Base-by-base conservation (phyloP, 2,113 vertebrate species). In the Lagopus muta region DNA sequence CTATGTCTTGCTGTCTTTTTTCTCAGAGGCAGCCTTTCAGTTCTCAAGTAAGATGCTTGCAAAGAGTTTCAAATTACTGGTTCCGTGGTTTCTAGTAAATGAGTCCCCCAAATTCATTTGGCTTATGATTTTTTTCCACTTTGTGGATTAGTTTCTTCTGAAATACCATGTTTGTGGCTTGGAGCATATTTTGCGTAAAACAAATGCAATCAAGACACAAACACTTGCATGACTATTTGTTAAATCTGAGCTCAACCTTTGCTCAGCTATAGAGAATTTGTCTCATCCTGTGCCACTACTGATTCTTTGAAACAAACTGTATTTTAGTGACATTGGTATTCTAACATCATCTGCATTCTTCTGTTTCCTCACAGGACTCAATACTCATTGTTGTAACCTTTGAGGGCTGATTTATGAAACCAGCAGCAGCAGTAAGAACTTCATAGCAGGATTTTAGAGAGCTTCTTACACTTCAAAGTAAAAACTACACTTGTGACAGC, bases 251-350 rank as follows among this genome's bases (percentile, higher is more conserved):
- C 79, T 86, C 61, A 76, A 75, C 19, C 48, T 84, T 43, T 76
- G 55, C 88, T 87, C 87, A 86, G 66, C 73, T 84, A 8, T 22
- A 69, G 92, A 81, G 90, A 95, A 94, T 92, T 40, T 47, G 74
- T 70, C 83, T 92, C 40, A 86, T 93, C 61, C 27, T 62, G 36
- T 89, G 90, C 88, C 90, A 82, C 36, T 73, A 76, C 48, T 20
- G 85, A 85, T 4, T 2, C 66, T 79, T 93, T 82, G 54, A 92
- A 96, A 86, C 30, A 40, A 90, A 61, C 25, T 71, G 9, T 65
- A 47, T 81, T 74, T 93, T 17, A 92, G 52, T 54, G 43, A 69
- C 34, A 90, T 84, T 36, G 21, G 74, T 50, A 83, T 58, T 84
- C 81, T 64, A 57, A 88, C 64, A 8, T 15, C 16, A 83, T 62